Evolutionary conservation across 2,113 vertebrate genomes (phyloP), one percentile per base, ranked within the genome.

Genomic region (Lanius ludovicianus): DNA sequence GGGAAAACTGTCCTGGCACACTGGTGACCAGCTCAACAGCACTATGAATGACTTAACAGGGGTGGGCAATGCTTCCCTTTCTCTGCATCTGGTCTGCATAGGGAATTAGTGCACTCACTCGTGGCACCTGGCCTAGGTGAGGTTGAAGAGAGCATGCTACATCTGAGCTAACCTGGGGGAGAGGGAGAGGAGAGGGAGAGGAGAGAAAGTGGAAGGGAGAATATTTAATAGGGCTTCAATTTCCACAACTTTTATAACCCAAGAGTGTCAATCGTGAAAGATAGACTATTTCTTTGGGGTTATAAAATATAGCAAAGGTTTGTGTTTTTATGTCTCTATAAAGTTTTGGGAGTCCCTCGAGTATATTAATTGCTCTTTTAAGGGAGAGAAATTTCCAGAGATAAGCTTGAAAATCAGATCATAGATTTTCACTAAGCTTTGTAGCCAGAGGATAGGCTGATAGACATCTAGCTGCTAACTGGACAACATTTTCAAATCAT

Each of bases 321-420:
- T 69, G 33, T 80, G 42, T 0, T 65, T 95, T 89, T 84, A 74
- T 41, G 16, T 65, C 47, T 59, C 73, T 59, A 7, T 37, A 46
- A 83, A 74, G 31, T 81, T 94, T 62, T 57, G 13, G 74, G 47
- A 73, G 65, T 74, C 28, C 35, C 37, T 81, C 30, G 9, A 70
- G 28, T 76, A n/a, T 56, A 25, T 57, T 70, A 77, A 77, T 13
- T 80, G 70, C 27, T 59, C 37, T 91, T 89, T 15, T 8, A 39
- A 76, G 33, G 69, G 37, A 56, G 79, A 63, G 37, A 91, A 57
- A 78, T 83, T 90, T 83, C 53, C 71, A 92, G 84, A 69, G 9
- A 59, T 63, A 87, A 82, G 21, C 21, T 14, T 84, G 56, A 28
- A 39, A 50, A 55, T 83, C 71, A 74, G 18, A 69, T 50, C 14